Conservation (phyloP, 2,888 invertebrate genomes). For the Spialia ferax region DNA sequence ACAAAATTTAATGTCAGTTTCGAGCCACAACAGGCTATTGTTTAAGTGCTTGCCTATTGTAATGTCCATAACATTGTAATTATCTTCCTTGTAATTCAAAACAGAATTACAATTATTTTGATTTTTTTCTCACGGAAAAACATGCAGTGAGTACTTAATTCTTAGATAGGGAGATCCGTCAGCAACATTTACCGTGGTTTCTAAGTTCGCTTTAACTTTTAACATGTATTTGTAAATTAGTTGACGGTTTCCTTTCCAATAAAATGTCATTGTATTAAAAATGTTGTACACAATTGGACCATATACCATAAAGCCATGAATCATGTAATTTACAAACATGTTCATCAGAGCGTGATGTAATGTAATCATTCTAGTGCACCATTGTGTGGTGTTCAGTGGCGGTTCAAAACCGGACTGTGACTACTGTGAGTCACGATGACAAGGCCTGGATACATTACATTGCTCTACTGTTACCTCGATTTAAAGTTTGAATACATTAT, state of each 20-base stretch:
- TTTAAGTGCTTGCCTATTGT: background rate
- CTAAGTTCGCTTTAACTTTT: background rate
- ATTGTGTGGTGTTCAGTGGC: constrained; percentile 14
- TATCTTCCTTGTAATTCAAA: constrained; percentile 1
- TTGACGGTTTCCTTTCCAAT: background rate
- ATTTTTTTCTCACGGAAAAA: constrained; percentile 6
- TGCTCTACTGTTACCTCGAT: constrained; percentile 39
- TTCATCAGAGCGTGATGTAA: constrained; percentile 40
- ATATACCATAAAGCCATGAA: constrained; percentile 20
- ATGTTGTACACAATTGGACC: constrained; percentile 19
- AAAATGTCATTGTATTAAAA: background rate
- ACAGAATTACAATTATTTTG: background rate
- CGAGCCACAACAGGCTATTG: background rate
- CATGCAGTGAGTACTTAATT: no score
- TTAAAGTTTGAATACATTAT: constrained; percentile 11
- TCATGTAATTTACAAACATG: constrained; percentile 33
- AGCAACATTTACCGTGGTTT: background rate
- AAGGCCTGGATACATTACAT: constrained; percentile 1
- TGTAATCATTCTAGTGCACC: constrained; percentile 32
- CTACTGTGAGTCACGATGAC: constrained; percentile 47
- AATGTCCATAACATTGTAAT: background rate
- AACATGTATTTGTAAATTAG: background rate
- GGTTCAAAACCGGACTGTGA: constrained; percentile 46
- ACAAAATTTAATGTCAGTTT: background rate
- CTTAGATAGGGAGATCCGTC: no score